Base-by-base conservation (phyloP, 2,113 vertebrate genomes). In the Clarias magur region DNA sequence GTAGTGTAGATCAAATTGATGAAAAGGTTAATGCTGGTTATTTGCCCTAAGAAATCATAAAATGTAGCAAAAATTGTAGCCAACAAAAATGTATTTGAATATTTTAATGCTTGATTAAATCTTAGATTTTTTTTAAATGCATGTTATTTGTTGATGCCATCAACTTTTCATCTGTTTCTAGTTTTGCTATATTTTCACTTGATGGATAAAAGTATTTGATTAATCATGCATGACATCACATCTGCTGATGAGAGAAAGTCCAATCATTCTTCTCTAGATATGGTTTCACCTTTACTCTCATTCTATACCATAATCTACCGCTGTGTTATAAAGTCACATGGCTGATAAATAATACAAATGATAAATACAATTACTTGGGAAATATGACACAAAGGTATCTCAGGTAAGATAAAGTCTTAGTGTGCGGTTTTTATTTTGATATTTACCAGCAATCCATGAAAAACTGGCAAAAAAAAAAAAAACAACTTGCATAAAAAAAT, bases 341-440 rank as follows among this genome's bases (percentile, higher is more conserved):
- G 53, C 76, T 56, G 53, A 79, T 79, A 63, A 56, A 48, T 48
- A 48, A 48, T 48, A 48, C 48, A 48, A 5, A 48, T 6, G 48
- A 48, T 48, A 48, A 56, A 56, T 57, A 15, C 30, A 19, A 79
- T 27, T 56, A 79, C 3, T 9, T 30, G 8, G 27, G 0, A 23
- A 81, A 80, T 60, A 34, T 57, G 2, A 78, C 25, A 79, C 12
- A 76, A 76, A 78, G n/a, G 3, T 9, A 48, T 23, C 3, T 11
- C 23, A 0, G 38, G 38, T 48, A 11, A 42, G 60, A 81, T 34
- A n/a, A 65, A 48, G 63, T 70, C n/a, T 70, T 63, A 1, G 65
- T 54, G 4, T 30, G 63, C n/a, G 3, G 8, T 23, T 23, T 86
- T 86, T 73, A 89, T 86, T 89, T 38, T 54, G 56, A 8, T 83